Conservation (phyloP, 2,113 vertebrate genomes). For the Scopus umbretta region DNA sequence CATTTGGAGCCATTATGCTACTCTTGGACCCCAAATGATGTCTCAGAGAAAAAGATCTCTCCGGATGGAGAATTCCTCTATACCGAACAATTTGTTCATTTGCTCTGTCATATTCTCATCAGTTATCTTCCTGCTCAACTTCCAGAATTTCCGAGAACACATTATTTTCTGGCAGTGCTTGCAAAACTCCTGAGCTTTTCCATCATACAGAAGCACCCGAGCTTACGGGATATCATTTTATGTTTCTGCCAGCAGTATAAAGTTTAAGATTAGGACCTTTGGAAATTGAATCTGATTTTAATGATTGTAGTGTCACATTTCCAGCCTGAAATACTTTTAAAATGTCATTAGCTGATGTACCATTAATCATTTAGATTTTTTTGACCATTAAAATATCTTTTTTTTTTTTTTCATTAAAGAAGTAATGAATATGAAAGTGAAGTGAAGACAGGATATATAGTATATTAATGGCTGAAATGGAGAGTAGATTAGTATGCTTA, state of each 20-base stretch:
- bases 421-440: slow-evolving; percentile 70
- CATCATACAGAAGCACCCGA: slow-evolving; percentile 50
- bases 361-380: slow-evolving; percentile 75
- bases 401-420: slow-evolving; percentile 72
- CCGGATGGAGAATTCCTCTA: slow-evolving; percentile 56
- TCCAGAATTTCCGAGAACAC: no score
- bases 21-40: slow-evolving; percentile 70
- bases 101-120: neutral
- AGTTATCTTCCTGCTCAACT: no score
- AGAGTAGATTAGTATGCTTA: slow-evolving; percentile 60
- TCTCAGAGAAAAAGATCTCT: slow-evolving; percentile 56
- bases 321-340: slow-evolving; percentile 71
- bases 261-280: slow-evolving; percentile 75
- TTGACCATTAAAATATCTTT: slow-evolving; percentile 72
- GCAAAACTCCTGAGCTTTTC: slow-evolving; percentile 59
- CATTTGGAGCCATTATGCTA: slow-evolving; percentile 74
- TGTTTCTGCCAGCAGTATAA: slow-evolving; percentile 69
- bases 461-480: slow-evolving; percentile 36
- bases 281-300: slow-evolving; percentile 78
- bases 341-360: slow-evolving; percentile 68
- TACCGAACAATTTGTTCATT: neutral
- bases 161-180: slow-evolving; percentile 64
- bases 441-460: slow-evolving; percentile 52
- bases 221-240: slow-evolving; percentile 69
- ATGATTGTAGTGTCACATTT: slow-evolving; percentile 74